phyloP scores from a whole-genome alignment of 2,888 invertebrate genomes.

The Aporophyla nigra region DNA sequence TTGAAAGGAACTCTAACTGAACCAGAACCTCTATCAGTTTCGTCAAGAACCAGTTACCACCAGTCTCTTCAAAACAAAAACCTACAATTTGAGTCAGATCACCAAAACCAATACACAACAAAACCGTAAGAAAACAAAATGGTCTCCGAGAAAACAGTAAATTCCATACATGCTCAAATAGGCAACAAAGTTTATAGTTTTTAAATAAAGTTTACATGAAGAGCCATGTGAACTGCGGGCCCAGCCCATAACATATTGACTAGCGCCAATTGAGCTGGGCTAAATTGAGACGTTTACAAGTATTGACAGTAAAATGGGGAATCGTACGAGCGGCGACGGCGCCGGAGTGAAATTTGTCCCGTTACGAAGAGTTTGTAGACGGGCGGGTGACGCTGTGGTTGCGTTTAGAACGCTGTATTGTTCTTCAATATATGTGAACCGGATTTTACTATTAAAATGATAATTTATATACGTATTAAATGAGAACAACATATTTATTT shows the following conservation, averaged over 20 bases:
- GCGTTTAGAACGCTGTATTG: not conserved
- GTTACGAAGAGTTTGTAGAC: slow-evolving; percentile 73
- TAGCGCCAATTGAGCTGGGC: slow-evolving; percentile 68
- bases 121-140: slow-evolving; percentile 33
- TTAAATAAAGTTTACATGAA: slow-evolving; percentile 58
- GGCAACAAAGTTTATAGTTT: slow-evolving; percentile 59
- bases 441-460: too few species aligned
- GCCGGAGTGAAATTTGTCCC: slow-evolving; percentile 86
- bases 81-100: not conserved
- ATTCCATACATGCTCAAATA: slow-evolving; percentile 46
- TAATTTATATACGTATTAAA: too few species aligned
- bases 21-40: not conserved
- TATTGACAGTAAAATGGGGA: slow-evolving; percentile 87
- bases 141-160: slow-evolving; percentile 27
- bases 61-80: not conserved
- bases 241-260: slow-evolving; percentile 67
- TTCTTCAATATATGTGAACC: too few species aligned
- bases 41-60: not conserved
- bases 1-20: not conserved
- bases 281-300: slow-evolving; percentile 88
- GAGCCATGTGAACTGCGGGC: slow-evolving; percentile 60
- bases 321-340: slow-evolving; percentile 78
- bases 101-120: not conserved
- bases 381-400: slow-evolving; percentile 64
- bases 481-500: too few species aligned